These are phyloP conservation scores for Empidonax alnorum DNA, from an alignment of 2,113 vertebrate genomes.

Conservation along the genomic window DNA sequence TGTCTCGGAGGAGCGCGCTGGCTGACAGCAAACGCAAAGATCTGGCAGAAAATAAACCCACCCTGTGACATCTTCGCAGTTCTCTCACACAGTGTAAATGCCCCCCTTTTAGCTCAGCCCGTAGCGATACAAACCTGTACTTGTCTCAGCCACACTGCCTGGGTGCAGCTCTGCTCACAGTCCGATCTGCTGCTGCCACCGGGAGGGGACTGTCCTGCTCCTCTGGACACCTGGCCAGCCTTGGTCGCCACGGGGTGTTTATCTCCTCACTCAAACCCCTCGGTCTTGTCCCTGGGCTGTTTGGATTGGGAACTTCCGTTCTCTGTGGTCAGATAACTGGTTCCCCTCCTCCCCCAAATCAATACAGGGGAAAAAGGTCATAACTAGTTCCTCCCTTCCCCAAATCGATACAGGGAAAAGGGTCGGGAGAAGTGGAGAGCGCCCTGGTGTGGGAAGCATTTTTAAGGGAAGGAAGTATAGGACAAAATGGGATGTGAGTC, in stretches of 20 bases:
- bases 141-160: accelerated
- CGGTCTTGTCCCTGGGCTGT: too few species aligned
- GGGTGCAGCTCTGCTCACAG: accelerated
- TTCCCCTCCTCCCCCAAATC: accelerated
- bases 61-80: accelerated
- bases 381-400: accelerated
- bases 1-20: not conserved
- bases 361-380: not conserved
- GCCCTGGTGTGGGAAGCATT: not conserved
- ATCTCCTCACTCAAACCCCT: accelerated
- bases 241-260: accelerated
- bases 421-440: not conserved
- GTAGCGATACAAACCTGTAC: accelerated
- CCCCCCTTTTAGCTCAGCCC: not conserved
- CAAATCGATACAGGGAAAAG: not conserved
- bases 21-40: accelerated
- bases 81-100: not conserved
- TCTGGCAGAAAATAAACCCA: not conserved
- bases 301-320: accelerated
- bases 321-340: not conserved
- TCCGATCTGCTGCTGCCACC: not conserved
- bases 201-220: not conserved
- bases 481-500: not conserved
- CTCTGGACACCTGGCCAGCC: not conserved
- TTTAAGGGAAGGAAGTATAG: not conserved